Evolutionary conservation across 2,797 vertebrate species (phyloP), one percentile per base, ranked within the genome.

Genomic region (Gadopsis marmoratus): DNA sequence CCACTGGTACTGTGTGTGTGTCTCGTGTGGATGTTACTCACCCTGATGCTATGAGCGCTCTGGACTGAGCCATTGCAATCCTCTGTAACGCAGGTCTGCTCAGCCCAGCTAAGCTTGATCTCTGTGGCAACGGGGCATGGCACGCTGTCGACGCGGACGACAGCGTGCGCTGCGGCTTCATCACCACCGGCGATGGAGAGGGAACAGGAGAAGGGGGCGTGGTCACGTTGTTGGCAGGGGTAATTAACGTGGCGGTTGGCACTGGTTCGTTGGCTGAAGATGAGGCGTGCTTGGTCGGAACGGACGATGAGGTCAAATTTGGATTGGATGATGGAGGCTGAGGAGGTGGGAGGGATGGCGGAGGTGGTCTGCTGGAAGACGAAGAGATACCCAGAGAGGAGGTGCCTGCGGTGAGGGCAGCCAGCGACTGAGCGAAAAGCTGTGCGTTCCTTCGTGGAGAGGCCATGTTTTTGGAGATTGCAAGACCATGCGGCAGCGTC

Each of bases 11-110:
- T 39, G 48, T 56, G 64, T 72, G 47, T 78, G 29, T 45, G 55
- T 12, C 68, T n/a, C n/a, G 58, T 55, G 50, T 59, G 19, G 19
- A 3, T 45, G 47, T 71, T 43, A 87, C 97, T 96, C 93, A 98
- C 97, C 97, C 97, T 0, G 97, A 98, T 74, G 97, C 97, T 4
- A 99, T 97, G 81, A 99, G 96, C 0, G 97, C 97, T 39, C 96
- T 96, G 83, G 97, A 98, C 93, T 99, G 97, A 33, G 97, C 97
- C 66, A 98, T 96, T 41, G 97, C 97, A 19, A 98, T 96, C 81
- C 96, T 95, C 85, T 98, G 97, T 51, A 98, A 91, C 43, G 95
- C 96, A 70, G 95, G 96, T 56, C 95, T 94, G 86, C 96, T 98
- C 78, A 98, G 93, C 59, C 96, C 97, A 6, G 95, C 82, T 26